phyloP scores from a whole-genome alignment of 2,113 vertebrate species.

The Okapia johnstoni region DNA sequence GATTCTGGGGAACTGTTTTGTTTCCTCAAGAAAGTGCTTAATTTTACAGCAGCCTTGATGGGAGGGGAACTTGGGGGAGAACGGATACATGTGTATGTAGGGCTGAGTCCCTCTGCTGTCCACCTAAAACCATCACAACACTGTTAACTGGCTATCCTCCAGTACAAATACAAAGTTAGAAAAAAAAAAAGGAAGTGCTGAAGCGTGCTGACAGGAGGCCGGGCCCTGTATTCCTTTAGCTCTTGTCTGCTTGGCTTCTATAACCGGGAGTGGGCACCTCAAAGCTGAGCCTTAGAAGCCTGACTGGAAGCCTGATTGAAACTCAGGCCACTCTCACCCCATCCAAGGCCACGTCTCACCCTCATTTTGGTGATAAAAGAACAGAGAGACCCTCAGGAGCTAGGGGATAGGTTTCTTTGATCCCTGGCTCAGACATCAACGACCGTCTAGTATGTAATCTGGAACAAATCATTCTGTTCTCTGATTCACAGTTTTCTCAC shows the following conservation, averaged over 20 bases:
- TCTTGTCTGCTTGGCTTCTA: neutral
- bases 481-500: slow-evolving; percentile 21
- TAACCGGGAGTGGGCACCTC: neutral
- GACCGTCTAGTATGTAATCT: neutral
- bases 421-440: neutral
- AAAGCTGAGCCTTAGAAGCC: neutral
- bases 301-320: neutral
- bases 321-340: neutral
- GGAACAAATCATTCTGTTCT: neutral
- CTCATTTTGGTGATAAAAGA: neutral
- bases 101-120: neutral
- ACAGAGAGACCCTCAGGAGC: neutral
- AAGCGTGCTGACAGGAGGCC: neutral
- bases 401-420: neutral
- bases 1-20: neutral
- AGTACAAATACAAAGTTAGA: neutral
- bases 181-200: neutral
- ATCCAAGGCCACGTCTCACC: neutral
- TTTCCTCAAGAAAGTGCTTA: neutral
- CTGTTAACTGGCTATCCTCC: neutral
- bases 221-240: neutral
- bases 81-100: neutral
- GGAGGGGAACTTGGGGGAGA: neutral
- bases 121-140: neutral
- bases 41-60: neutral